Base-by-base conservation (phyloP, 2,113 vertebrate species). In the Dipodomys stephensi region DNA sequence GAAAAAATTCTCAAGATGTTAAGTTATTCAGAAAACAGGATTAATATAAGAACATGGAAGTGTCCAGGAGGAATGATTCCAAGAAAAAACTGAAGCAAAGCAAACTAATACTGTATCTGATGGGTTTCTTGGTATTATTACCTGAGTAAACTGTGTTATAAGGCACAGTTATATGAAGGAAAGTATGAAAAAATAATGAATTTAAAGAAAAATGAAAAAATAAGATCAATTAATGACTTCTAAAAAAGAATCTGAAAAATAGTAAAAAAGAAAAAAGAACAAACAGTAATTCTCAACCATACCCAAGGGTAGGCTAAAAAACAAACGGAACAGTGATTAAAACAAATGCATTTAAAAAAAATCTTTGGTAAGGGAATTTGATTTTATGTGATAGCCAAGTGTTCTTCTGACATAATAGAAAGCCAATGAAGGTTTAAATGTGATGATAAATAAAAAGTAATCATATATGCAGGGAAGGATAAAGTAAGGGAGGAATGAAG, bases 51-150 rank as follows among this genome's bases (percentile, higher is more conserved):
- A 85, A 19, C 0, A 94, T 5, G 39, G 25, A 57, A 6, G 10
- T 49, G 25, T 73, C 73, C 28, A 92, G 18, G 7, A 89, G 2
- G 44, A 20, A 86, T 71, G 71, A 28, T 11, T 49, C 12, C n/a
- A 82, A 39, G 76, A 76, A 93, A 69, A 69, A 69, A 69, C 28
- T 62, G 60, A 62, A 90, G 83, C n/a, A 49, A 71, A 88, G 68
- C 10, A 76, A 76, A 76, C 8, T n/a, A 76, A 81, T 65, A 35
- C 4, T 76, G 39, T 18, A 85, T 71, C 28, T 81, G 62, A 86
- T 18, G 49, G 62, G 35, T 82, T 65, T n/a, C 44, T 74, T 39
- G 25, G 23, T 64, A 81, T 23, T 84, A 79, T 12, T 77, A 22
- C 65, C 27, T 93, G 35, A 69, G 5, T 71, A 44, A 72, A 89